phyloP scores from a whole-genome alignment of 2,888 invertebrate genomes.

The Drosophila ochracea region DNA sequence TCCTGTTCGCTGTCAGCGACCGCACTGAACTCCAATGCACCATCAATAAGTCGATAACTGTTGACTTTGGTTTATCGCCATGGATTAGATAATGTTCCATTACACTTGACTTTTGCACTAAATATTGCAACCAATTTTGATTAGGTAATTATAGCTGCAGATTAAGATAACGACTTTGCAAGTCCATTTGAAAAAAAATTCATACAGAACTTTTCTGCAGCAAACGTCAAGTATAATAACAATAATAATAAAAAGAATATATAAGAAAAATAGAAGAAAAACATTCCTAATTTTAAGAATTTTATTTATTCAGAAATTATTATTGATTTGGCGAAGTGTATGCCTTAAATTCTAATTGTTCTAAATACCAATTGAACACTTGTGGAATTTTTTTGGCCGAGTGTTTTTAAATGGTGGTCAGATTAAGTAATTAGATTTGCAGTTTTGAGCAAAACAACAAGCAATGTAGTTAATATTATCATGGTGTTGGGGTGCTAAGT shows the following conservation, averaged over 20 bases:
- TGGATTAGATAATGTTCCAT: conserved; percentile 15
- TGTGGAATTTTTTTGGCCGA: not conserved
- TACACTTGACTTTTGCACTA: not conserved
- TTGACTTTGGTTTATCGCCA: conserved; percentile 5
- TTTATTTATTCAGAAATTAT: not conserved
- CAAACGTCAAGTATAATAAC: not conserved
- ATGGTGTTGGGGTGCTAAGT: not conserved
- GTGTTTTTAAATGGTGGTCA: not conserved
- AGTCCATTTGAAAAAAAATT: not conserved
- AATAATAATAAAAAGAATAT: not conserved
- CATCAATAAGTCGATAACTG: conserved; percentile 6
- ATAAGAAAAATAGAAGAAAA: not conserved
- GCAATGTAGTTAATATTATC: not conserved
- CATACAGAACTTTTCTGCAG: not conserved
- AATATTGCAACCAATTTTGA: not conserved
- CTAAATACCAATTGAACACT: not conserved
- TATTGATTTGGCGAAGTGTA: not conserved
- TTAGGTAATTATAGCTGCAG: not conserved
- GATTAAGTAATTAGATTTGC: not conserved
- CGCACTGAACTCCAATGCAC: conserved; percentile 8
- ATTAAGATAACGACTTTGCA: not conserved
- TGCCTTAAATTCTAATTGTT: not conserved
- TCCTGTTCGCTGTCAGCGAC: not conserved
- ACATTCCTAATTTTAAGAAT: not conserved
- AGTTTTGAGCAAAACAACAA: not conserved